A percentile compares a stretch with the other conserved stretches of the same genome.
Conservation (phyloP, 92 coral and sea anemone genomes). For the Meandrina meandrites region DNA sequence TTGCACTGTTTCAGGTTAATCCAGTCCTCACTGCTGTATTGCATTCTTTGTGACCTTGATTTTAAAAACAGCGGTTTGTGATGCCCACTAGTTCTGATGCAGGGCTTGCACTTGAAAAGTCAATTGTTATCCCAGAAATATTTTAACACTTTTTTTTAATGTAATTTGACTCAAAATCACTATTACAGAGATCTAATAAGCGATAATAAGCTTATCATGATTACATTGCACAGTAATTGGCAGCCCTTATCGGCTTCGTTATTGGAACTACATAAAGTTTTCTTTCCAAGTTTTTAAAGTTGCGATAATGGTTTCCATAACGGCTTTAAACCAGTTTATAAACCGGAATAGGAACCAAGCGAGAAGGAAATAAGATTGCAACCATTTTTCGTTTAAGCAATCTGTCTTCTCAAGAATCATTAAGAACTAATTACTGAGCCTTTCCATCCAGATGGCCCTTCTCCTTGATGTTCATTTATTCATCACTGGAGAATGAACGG, state of each 20-base stretch:
- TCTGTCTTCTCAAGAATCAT: not conserved
- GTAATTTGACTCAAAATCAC: not conserved
- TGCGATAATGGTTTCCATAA: not conserved
- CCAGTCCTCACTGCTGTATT: too few relatives aligned
- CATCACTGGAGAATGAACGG: too few relatives aligned
- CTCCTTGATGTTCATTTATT: too few relatives aligned
- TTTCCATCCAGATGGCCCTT: not conserved
- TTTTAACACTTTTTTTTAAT: not conserved
- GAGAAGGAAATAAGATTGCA: not conserved
- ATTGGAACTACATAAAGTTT: not conserved
- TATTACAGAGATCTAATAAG: not conserved
- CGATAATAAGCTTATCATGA: not conserved
- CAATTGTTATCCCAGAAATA: not conserved
- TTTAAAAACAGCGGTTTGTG: too few relatives aligned
- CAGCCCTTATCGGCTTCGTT: not conserved
- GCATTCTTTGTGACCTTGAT: too few relatives aligned
- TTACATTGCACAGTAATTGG: too few relatives aligned
- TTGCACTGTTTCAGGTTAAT: too few relatives aligned
- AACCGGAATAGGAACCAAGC: not conserved
- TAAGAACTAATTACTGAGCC: not conserved
- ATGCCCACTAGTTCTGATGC: not conserved
- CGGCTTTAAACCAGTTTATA: not conserved
- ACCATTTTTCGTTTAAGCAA: not conserved
- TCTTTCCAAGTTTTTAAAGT: too few relatives aligned
- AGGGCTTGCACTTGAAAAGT: not conserved